Conservation (phyloP, 2,888 invertebrate species). For the Leucoma salicis region DNA sequence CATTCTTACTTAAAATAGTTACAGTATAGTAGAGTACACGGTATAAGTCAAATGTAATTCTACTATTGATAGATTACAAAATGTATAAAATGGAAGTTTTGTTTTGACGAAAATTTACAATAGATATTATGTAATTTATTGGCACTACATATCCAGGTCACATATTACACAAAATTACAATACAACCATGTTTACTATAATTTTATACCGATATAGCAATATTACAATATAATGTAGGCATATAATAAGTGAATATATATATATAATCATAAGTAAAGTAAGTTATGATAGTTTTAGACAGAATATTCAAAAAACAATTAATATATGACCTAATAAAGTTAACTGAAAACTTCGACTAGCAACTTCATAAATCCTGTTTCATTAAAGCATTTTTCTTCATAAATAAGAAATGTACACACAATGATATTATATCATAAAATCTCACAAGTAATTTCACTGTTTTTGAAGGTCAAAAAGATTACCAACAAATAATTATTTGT, state of each 20-base stretch:
- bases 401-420: slow-evolving; percentile 40
- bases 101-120: slow-evolving; percentile 45
- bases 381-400: slow-evolving; percentile 48
- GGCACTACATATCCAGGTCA: slow-evolving; percentile 78
- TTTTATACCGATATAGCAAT: slow-evolving; percentile 35
- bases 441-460: slow-evolving; percentile 55
- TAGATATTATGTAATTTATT: slow-evolving; percentile 53
- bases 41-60: slow-evolving; percentile 29
- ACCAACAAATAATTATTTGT: slow-evolving; percentile 31
- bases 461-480: slow-evolving; percentile 28
- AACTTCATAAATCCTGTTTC: slow-evolving; percentile 45
- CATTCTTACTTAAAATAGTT: slow-evolving; percentile 39
- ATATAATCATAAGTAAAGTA: slow-evolving; percentile 27
- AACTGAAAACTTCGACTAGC: slow-evolving; percentile 53
- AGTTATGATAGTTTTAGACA: not conserved
- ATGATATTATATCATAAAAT: slow-evolving; percentile 39
- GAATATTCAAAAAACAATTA: not conserved
- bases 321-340: slow-evolving; percentile 9
- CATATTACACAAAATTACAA: slow-evolving; percentile 70
- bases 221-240: slow-evolving; percentile 38
- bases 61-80: slow-evolving; percentile 39
- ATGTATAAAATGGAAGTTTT: slow-evolving; percentile 41
- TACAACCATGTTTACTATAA: slow-evolving; percentile 30
- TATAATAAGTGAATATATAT: slow-evolving; percentile 32
- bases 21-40: slow-evolving; percentile 31